Evolutionary conservation across 2,797 vertebrate genomes (phyloP).

Genomic region (Sebastes dallii): DNA sequence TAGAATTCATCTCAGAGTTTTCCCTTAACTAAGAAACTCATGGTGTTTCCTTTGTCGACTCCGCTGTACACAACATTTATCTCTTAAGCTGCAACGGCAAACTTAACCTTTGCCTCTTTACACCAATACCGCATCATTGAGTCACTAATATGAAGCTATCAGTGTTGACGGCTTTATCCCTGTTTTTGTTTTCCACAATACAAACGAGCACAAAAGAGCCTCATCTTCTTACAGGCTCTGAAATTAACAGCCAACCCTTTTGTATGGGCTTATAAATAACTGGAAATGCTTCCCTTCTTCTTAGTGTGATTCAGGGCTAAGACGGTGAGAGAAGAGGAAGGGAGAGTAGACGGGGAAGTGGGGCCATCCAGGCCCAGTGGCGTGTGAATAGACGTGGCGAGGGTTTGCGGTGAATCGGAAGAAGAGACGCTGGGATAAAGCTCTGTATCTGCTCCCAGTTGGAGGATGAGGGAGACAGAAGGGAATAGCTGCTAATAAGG

Average conservation of each 20-base stretch:
- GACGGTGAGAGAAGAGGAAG: conserved; percentile 32
- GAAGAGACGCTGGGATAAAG: conserved; percentile 61
- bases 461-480: conserved; percentile 69
- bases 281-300: conserved; percentile 34
- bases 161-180: conserved; percentile 50
- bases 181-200: conserved; percentile 62
- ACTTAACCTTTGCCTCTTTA: conserved; percentile 29
- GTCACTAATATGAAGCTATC: conserved; percentile 48
- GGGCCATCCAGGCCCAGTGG: conserved; percentile 41
- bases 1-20: conserved; percentile 9
- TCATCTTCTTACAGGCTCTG: conserved; percentile 70
- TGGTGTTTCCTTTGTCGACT: not conserved
- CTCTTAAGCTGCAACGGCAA: conserved; percentile 16
- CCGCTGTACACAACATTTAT: not conserved
- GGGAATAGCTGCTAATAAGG: conserved; percentile 80
- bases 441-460: conserved; percentile 61
- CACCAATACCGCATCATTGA: conserved; percentile 11
- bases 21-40: conserved; percentile 28
- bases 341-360: conserved; percentile 28
- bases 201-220: conserved; percentile 61
- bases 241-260: conserved; percentile 63
- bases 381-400: conserved; percentile 49
- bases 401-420: conserved; percentile 43
- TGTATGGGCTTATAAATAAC: conserved; percentile 65
- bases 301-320: conserved; percentile 52